Evolutionary conservation across 2,113 vertebrate species (phyloP), one percentile per base, ranked within the genome.

Genomic region (Psilopsiagon aymara): DNA sequence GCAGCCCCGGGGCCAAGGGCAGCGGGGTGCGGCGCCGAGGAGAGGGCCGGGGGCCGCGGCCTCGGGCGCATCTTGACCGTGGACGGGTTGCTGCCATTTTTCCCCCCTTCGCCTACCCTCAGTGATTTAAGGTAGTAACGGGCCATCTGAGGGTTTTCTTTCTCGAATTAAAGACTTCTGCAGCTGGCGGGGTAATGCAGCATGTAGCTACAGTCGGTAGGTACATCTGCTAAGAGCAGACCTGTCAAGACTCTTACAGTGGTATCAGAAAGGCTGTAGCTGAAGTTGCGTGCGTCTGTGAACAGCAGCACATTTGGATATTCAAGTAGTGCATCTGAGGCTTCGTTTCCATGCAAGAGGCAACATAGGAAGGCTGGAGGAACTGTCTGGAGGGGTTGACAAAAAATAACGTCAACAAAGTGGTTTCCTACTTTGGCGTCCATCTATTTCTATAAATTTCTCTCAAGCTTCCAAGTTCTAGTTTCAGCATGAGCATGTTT

Each of bases 351-450:
- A 3, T 17, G 28, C 14, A 9, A 37, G 46, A 33, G 16, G 17
- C 0, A 6, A 69, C 44, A 78, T 63, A 37, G 46, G 49, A 81
- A 68, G 25, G 33, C 49, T 66, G 35, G 39, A 41, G 3, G 6
- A 86, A 23, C 14, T 11, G 25, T 9, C 15, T 31, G 11, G 28
- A 80, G 69, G 47, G 73, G 24, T 0, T 29, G 18, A 74, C n/a
- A 59, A 28, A 28, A 92, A 88, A 18, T 17, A 62, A 28, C 7
- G 7, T 13, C 4, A 41, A 11, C 0, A 2, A 8, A 31, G 21
- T 39, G 23, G 17, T 49, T 63, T 53, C 44, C 6, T 10, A 4
- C 62, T 78, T 78, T 0, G 0, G 17, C 8, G 27, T 68, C 10
- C 29, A 35, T 35, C 17, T 35, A 8, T 62, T 75, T 24, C 5